Base-by-base conservation (phyloP, 2,888 invertebrate species). In the Nowickia ferox region DNA sequence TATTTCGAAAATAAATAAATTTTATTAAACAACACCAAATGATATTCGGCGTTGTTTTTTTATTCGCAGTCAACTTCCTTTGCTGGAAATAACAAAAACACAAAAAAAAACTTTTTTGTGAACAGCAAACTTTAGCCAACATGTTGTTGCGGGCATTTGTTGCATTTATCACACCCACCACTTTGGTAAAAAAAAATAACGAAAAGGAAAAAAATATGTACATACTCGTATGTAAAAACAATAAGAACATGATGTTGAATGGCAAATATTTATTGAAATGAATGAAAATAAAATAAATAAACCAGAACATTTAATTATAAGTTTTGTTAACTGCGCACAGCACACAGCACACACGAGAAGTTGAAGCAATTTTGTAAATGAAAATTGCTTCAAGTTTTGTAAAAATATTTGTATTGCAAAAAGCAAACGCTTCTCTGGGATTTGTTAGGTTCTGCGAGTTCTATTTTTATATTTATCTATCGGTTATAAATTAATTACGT, bases 151-250 rank as follows among this genome's bases (percentile, higher is more conserved):
- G 78, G 69, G 46, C 76, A 76, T 71, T 82, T 82, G 76, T 65
- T 82, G 82, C 77, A 82, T 78, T 75, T 75, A 85, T 85, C 85
- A 85, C 85, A 85, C 85, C 85, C 85, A 85, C 85, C 51, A 75
- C 5, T 65, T 66, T 69, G 40, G 10, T 17, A 61, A 69, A 75
- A 42, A 15, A 53, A 68, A 44, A 13, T 51, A 78, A 19, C n/a
- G 15, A 9, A 48, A 44, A n/a, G 17, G 22, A 55, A 46, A 61
- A 75, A 10, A 59, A 40, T n/a, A 57, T 30, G 13, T 46, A n/a
- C n/a, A n/a, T n/a, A 30, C 30, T 30, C 30, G 30, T 30, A 51
- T 53, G 48, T 13, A 84, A 61, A 59, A 38, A 69, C 68, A 78
- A 55, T 15, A 61, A 65, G 17, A 55, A 76, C 57, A 72, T 63